These are phyloP conservation scores for Anastrepha obliqua DNA, from an alignment of 1,140 invertebrate genomes.

Conservation along the genomic window DNA sequence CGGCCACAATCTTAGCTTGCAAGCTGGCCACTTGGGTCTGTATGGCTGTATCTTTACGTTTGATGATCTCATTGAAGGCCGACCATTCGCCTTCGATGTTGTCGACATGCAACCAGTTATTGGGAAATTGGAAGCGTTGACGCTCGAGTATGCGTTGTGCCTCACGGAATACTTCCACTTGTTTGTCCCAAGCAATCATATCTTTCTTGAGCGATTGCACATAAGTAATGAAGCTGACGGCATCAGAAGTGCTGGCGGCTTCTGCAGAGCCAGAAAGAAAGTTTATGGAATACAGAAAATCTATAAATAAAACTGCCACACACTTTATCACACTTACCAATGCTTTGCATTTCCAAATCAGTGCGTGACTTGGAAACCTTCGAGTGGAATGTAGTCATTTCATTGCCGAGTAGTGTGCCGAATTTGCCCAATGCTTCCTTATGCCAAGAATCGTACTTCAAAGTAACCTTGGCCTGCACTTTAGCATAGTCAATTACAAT, in stretches of 20 bases:
- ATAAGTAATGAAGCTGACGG: constrained; percentile 98
- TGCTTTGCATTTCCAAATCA: constrained; percentile 97
- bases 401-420: constrained; percentile 91
- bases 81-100: constrained; percentile 99
- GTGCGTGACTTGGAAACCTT: constrained; percentile 95
- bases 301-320: not conserved
- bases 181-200: constrained; percentile 88
- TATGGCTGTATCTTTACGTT: constrained; percentile 97
- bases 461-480: constrained; percentile 98
- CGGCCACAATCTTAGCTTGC: constrained; percentile 99
- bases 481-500: constrained; percentile 99
- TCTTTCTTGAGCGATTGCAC: constrained; percentile 98
- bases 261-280: constrained; percentile 76
- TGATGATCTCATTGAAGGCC: constrained; percentile 99
- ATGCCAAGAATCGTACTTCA: constrained; percentile 99
- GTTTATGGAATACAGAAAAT: not conserved
- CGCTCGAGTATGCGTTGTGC: constrained; percentile 98
- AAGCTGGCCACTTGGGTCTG: constrained; percentile 97
- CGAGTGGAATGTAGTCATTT: constrained; percentile 96
- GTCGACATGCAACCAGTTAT: constrained; percentile 97
- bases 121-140: constrained; percentile 97
- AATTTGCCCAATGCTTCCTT: constrained; percentile 99
- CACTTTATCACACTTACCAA: constrained; percentile 75
- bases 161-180: constrained; percentile 89
- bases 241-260: constrained; percentile 97